Evolutionary conservation across 1,140 invertebrate genomes (phyloP).

Genomic region (Acromyrmex heyeri): DNA sequence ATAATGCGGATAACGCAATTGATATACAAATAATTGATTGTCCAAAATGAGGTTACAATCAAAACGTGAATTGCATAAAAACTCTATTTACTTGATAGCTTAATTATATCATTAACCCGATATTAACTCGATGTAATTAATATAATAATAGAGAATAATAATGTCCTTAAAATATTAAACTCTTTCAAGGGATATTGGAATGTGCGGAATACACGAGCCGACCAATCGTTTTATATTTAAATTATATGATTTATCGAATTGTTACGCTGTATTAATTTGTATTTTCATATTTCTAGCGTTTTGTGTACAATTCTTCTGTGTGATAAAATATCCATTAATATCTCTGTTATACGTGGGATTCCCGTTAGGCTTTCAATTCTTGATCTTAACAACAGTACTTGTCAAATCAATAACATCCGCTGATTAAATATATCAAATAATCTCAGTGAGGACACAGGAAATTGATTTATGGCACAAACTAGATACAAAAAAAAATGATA

Average conservation of each 20-base stretch:
- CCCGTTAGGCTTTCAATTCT: constrained; percentile 8
- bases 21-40: constrained; percentile 59
- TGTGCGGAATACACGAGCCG: constrained; percentile 28
- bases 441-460: constrained; percentile 5
- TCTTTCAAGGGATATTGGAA: constrained; percentile 54
- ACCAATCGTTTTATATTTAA: constrained; percentile 54
- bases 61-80: constrained; percentile 51
- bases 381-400: constrained; percentile 6
- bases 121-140: constrained; percentile 55
- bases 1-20: constrained; percentile 50
- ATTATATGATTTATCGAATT: constrained; percentile 56
- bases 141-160: constrained; percentile 60
- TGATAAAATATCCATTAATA: constrained; percentile 41
- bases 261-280: constrained; percentile 46
- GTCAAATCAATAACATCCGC: constrained; percentile 4
- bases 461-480: background rate
- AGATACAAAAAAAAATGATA: background rate
- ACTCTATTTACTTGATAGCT: constrained; percentile 53
- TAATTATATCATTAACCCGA: constrained; percentile 59
- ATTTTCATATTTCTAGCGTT: constrained; percentile 52
- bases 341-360: background rate
- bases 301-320: constrained; percentile 23
- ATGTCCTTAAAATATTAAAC: constrained; percentile 53
- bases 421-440: constrained; percentile 38
- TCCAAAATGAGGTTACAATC: constrained; percentile 51